These are phyloP conservation scores for Meandrina meandrites DNA, from an alignment of 92 coral and sea anemone species.

Conservation along the genomic window DNA sequence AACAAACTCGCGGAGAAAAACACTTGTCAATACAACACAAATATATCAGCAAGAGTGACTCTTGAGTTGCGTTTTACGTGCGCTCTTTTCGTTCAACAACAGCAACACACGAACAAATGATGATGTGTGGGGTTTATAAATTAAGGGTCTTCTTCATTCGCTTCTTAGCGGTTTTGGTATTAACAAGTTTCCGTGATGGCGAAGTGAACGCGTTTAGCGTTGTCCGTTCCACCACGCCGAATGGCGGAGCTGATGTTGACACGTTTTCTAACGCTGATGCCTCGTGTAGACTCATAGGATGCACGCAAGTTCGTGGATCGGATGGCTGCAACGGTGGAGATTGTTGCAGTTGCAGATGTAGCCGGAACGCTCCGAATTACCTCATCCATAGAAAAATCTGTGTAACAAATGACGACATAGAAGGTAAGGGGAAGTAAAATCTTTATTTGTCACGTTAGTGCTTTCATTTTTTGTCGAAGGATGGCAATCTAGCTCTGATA, in stretches of 20 bases:
- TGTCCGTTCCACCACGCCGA: neutral
- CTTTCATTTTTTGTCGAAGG: neutral
- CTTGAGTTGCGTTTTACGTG: neutral
- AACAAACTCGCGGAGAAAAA: neutral
- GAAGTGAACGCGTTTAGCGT: neutral
- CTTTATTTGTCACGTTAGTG: neutral
- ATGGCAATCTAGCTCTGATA: neutral
- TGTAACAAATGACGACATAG: neutral
- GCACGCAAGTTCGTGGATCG: neutral
- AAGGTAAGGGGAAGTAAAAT: neutral
- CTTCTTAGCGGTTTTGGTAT: neutral
- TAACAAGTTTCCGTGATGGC: neutral
- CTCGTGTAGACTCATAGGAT: neutral
- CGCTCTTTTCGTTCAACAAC: conserved; percentile 6
- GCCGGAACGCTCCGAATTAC: neutral
- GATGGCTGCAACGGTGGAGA: neutral
- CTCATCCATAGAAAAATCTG: neutral
- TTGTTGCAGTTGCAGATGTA: neutral
- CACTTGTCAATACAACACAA: conserved; percentile 1
- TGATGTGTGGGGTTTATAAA: neutral
- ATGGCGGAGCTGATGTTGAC: neutral
- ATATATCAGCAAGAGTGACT: neutral
- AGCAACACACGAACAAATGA: neutral
- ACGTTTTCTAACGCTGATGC: neutral
- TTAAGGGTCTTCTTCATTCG: neutral